phyloP scores from a whole-genome alignment of 35 echinoderm and acorn worm species.

The Patiria miniata region DNA sequence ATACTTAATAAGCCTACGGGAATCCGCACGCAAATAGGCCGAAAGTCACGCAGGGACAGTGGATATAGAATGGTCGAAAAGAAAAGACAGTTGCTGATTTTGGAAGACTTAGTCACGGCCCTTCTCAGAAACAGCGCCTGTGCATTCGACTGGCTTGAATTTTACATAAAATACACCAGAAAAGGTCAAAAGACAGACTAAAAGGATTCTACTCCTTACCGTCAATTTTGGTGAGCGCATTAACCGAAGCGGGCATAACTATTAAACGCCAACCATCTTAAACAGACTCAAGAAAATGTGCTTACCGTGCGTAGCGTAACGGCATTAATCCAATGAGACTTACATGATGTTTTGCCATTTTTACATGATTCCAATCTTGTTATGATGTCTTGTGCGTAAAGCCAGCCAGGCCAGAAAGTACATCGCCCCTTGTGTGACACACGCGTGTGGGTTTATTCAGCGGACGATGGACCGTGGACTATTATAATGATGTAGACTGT shows the following conservation, averaged over 20 bases:
- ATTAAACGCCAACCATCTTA: neutral
- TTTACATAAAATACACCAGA: too few relatives aligned
- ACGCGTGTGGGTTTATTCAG: neutral
- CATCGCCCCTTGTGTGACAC: neutral
- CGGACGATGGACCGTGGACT: too few relatives aligned
- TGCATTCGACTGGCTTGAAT: too few relatives aligned
- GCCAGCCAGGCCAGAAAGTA: neutral
- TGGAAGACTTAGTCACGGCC: too few relatives aligned
- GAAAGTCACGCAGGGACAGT: too few relatives aligned
- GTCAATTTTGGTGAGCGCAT: neutral
- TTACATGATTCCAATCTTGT: conserved; percentile 14
- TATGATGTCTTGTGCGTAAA: neutral
- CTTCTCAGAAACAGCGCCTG: too few relatives aligned
- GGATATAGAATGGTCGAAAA: too few relatives aligned
- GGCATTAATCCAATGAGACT: neutral
- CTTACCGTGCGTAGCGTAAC: neutral
- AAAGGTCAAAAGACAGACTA: neutral
- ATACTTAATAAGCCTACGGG: too few relatives aligned
- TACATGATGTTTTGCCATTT: conserved; percentile 24
- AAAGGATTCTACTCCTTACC: neutral
- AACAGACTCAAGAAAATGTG: neutral
- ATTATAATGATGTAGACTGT: too few relatives aligned
- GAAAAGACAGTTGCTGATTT: too few relatives aligned
- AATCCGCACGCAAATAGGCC: too few relatives aligned
- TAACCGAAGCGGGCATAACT: conserved; percentile 3